These are phyloP conservation scores for Paraplagusia blochii DNA, from an alignment of 2,113 vertebrate genomes.

Conservation along the genomic window DNA sequence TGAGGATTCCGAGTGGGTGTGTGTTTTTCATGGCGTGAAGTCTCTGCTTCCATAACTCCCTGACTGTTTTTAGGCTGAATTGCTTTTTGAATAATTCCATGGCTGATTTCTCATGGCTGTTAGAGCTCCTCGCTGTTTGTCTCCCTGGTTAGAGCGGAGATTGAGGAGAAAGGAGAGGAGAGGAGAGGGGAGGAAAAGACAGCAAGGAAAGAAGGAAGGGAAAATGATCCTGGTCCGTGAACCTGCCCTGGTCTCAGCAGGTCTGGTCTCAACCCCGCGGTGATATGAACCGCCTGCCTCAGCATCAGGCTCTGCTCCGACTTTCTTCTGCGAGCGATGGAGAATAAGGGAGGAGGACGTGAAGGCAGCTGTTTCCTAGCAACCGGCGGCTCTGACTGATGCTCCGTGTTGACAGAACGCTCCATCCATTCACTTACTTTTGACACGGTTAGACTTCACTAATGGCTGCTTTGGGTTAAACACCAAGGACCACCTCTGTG, in stretches of 20 bases:
- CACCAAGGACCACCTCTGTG: too few species aligned
- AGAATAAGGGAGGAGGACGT: neutral
- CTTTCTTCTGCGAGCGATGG: slow-evolving; percentile 7
- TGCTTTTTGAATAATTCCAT: slow-evolving; percentile 68
- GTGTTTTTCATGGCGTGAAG: slow-evolving; percentile 28
- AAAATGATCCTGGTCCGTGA: slow-evolving; percentile 36
- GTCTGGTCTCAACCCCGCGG: slow-evolving; percentile 16
- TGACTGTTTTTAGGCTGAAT: slow-evolving; percentile 57
- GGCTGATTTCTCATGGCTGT: slow-evolving; percentile 63
- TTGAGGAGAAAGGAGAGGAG: neutral
- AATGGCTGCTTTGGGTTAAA: too few species aligned
- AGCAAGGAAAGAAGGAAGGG: neutral
- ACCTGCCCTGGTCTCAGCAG: slow-evolving; percentile 43
- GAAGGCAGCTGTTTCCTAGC: slow-evolving; percentile 59
- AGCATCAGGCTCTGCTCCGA: too few species aligned
- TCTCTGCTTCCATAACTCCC: slow-evolving; percentile 44
- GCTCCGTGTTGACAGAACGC: slow-evolving; percentile 40
- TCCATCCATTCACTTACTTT: slow-evolving; percentile 46
- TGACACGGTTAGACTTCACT: neutral
- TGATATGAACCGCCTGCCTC: slow-evolving; percentile 22
- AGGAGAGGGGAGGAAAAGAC: neutral
- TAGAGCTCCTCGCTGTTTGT: slow-evolving; percentile 49
- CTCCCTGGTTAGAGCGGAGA: slow-evolving; percentile 15
- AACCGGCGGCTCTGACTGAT: slow-evolving; percentile 57
- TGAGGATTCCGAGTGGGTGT: slow-evolving; percentile 18